Percentiles rank a stretch among this genome's conserved stretches.
These are phyloP conservation scores for Ctenosaura bakeri DNA, from an alignment of 2,797 vertebrate species.

Conservation along the genomic window DNA sequence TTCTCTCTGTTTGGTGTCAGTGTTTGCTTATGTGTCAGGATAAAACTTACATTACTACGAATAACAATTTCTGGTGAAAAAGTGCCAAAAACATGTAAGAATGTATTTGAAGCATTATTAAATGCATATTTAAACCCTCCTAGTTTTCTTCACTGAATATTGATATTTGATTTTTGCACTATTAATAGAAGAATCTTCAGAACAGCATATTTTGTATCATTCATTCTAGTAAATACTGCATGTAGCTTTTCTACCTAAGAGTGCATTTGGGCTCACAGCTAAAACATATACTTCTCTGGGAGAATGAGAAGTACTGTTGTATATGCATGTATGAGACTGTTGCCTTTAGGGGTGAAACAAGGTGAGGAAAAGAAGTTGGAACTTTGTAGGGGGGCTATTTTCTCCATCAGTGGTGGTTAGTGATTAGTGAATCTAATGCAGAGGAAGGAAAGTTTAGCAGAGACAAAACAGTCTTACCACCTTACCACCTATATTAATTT, in stretches of 20 bases:
- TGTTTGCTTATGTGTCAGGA: slow-evolving; percentile 66
- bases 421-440: background rate
- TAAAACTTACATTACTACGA: background rate
- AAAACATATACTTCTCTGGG: background rate
- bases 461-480: background rate
- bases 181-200: background rate
- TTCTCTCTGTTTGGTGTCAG: slow-evolving; percentile 64
- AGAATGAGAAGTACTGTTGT: background rate
- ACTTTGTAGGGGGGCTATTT: background rate
- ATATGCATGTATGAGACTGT: background rate
- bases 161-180: background rate
- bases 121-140: slow-evolving; percentile 7
- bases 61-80: background rate
- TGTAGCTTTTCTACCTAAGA: background rate
- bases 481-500: background rate
- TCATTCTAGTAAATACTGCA: background rate
- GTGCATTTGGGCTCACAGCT: too few relatives aligned
- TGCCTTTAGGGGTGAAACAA: background rate
- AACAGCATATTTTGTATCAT: background rate
- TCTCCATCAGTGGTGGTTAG: background rate
- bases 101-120: slow-evolving; percentile 3
- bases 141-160: background rate
- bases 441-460: background rate
- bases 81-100: background rate
- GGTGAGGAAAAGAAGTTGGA: background rate